A percentile compares a stretch with the other conserved stretches of the same genome.
Conservation (phyloP, 2,797 vertebrate genomes). For the Poliocrania exsul region DNA sequence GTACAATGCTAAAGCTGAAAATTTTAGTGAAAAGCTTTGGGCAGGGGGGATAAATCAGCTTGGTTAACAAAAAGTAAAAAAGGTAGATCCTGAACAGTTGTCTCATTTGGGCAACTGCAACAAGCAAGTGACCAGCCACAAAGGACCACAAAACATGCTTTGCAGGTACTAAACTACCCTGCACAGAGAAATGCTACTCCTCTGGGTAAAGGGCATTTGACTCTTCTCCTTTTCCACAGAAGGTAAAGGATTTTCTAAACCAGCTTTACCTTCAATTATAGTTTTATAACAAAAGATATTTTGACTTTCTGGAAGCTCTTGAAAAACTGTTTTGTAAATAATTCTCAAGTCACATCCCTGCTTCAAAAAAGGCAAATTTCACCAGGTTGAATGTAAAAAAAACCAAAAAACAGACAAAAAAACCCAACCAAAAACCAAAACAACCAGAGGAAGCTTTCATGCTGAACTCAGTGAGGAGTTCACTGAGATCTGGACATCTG, state of each 20-base stretch:
- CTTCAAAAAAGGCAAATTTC: neutral
- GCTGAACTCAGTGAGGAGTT: neutral
- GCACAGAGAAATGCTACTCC: neutral
- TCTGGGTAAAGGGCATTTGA: neutral
- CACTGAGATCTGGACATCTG: neutral
- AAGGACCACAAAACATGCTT: neutral
- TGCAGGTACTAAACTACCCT: neutral
- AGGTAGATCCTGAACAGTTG: neutral
- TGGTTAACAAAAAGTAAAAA: too few relatives aligned
- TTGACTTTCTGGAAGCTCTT: neutral
- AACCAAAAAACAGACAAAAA: neutral
- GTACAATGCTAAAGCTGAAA: neutral
- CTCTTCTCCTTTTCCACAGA: neutral
- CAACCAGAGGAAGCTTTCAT: neutral
- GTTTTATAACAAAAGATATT: neutral
- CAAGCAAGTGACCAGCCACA: neutral
- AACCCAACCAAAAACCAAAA: neutral
- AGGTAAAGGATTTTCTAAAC: neutral
- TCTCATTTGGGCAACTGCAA: neutral
- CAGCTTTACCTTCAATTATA: neutral
- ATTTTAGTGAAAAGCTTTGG: neutral
- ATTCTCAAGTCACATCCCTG: neutral
- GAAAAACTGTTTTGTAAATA: neutral
- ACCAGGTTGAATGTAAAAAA: neutral
- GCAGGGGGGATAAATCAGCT: neutral